Evolutionary conservation across 1,140 invertebrate species (phyloP).

Genomic region (Drosophila paulistorum): DNA sequence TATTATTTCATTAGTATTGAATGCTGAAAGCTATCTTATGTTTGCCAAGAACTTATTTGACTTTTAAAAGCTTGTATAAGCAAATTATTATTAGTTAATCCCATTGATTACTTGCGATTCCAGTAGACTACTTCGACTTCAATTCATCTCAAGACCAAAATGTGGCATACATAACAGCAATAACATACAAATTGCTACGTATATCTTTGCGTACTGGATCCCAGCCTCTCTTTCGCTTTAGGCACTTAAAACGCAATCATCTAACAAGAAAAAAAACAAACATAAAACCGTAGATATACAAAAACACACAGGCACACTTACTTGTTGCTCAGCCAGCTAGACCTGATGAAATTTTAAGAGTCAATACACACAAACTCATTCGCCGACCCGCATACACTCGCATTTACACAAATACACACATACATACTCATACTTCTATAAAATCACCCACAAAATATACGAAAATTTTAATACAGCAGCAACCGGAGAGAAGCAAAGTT

Average conservation of each 20-base stretch:
- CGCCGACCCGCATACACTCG: not conserved
- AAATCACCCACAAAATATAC: constrained; percentile 24
- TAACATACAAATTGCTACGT: not conserved
- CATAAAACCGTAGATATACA: constrained; percentile 1
- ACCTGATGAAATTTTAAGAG: constrained; percentile 22
- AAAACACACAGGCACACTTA: constrained; percentile 12
- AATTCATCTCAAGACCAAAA: constrained; percentile 4
- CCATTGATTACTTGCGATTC: not conserved
- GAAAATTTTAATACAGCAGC: constrained; percentile 31
- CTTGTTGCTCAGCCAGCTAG: constrained; percentile 15
- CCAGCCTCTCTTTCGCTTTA: not conserved
- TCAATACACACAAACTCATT: constrained; percentile 4
- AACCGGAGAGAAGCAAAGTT: constrained; percentile 15
- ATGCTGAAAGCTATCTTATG: too few species aligned
- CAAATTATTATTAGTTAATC: not conserved
- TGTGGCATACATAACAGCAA: not conserved
- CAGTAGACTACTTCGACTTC: not conserved
- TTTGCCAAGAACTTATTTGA: too few species aligned
- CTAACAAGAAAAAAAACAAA: constrained; percentile 11
- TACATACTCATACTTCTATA: not conserved
- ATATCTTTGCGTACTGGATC: not conserved
- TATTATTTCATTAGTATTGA: too few species aligned
- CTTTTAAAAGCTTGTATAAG: not conserved
- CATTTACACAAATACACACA: not conserved
- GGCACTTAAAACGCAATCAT: constrained; percentile 24